A percentile compares a stretch with the other conserved stretches of the same genome.
phyloP scores from a whole-genome alignment of 2,797 vertebrate species.

The Parotocinclus haroldoi region DNA sequence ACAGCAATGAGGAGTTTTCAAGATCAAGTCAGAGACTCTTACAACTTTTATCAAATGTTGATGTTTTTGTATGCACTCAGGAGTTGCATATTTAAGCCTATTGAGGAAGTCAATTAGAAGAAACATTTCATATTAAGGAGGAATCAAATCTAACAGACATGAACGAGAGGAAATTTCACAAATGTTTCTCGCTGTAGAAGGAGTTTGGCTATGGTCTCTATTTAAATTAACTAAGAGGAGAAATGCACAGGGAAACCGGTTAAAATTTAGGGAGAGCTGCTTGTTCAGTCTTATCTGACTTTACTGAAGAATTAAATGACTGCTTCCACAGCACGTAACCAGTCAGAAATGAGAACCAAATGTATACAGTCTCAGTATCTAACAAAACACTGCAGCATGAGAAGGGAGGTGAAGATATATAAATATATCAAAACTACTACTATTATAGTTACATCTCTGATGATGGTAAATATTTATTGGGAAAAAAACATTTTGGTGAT shows the following conservation, averaged over 20 bases:
- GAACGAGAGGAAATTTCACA: not conserved
- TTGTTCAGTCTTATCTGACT: conserved; percentile 28
- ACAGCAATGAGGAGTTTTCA: conserved; percentile 1
- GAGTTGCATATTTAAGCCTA: not conserved
- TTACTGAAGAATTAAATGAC: conserved; percentile 25
- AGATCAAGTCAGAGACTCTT: not conserved
- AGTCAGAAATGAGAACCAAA: conserved; percentile 18
- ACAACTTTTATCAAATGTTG: too few species aligned
- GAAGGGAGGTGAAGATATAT: too few species aligned
- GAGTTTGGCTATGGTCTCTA: not conserved
- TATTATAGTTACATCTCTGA: too few species aligned
- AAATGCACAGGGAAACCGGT: conserved; percentile 11
- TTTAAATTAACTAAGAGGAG: conserved; percentile 1
- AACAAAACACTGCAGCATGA: too few species aligned
- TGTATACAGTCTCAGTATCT: too few species aligned
- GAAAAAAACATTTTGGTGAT: too few species aligned
- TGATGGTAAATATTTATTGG: too few species aligned
- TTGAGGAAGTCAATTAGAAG: not conserved
- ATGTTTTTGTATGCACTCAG: conserved; percentile 2
- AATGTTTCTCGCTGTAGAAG: too few species aligned
- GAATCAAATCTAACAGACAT: conserved; percentile 2
- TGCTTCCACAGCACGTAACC: conserved; percentile 7
- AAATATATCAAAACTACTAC: too few species aligned
- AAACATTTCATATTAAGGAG: not conserved
- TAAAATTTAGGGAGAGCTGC: conserved; percentile 19